A percentile compares a stretch with the other conserved stretches of the same genome.
phyloP scores from a whole-genome alignment of 64 coral and sea anemone genomes.

The Stylophora pistillata region DNA sequence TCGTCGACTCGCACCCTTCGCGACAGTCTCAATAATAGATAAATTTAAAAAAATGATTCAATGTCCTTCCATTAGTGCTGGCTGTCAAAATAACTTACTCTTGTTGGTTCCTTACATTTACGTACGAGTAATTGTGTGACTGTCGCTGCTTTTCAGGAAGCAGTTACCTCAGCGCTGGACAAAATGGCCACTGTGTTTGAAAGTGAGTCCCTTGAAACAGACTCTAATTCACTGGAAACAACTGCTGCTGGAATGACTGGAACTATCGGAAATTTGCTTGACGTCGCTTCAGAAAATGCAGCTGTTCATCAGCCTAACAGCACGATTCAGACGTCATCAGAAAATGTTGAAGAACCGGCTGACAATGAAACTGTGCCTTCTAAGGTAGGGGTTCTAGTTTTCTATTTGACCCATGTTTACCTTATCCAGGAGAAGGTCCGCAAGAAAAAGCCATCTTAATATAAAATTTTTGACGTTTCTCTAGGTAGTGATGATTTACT shows the following conservation, averaged over 20 bases:
- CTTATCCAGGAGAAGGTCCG: no score
- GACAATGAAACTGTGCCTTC: not conserved
- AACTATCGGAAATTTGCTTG: conserved; percentile 57
- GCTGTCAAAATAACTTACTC: no score
- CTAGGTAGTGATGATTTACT: no score
- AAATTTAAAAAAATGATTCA: no score
- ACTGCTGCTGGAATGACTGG: conserved; percentile 23
- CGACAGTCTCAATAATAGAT: no score
- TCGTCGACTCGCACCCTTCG: no score
- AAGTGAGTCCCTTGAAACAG: conserved; percentile 13
- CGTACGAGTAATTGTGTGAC: not conserved
- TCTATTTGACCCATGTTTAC: no score
- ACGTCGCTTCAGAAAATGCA: conserved; percentile 12
- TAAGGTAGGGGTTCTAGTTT: not conserved
- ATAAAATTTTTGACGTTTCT: no score
- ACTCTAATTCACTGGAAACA: conserved; percentile 34
- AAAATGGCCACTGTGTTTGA: conserved; percentile 30
- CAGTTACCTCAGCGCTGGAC: not conserved
- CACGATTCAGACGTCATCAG: conserved; percentile 2
- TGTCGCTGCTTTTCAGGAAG: conserved; percentile 14
- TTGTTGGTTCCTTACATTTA: not conserved
- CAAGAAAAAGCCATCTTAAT: no score
- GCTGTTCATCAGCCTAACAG: conserved; percentile 28
- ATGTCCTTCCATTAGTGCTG: no score
- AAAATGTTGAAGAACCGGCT: not conserved